Evolutionary conservation across 2,113 vertebrate genomes (phyloP), one percentile per base, ranked within the genome.

Genomic region (Cyphomyrus discorhynchus): DNA sequence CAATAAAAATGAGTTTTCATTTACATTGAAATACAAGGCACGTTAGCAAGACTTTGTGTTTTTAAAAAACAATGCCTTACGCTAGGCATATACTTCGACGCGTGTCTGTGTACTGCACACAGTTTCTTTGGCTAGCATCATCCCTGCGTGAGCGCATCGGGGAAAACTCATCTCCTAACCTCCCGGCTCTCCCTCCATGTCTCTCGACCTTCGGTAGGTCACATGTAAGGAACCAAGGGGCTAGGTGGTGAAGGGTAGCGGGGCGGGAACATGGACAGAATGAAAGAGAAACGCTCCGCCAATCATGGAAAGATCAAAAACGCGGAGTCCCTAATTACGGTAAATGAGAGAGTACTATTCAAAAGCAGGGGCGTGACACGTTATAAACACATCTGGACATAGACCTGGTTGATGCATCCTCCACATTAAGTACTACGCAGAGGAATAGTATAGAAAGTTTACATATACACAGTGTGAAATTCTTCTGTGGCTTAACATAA

Each of bases 11-110:
- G 80, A 84, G 15, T 45, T 47, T 77, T 89, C 89, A 91, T 93
- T 91, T 88, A 91, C 91, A 49, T 56, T 92, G 74, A 77, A 89
- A 83, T 84, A 50, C 93, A 94, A 95, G 94, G 93, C 94, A 95
- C 94, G 88, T 91, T 50, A 85, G 53, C 50, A 88, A 92, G 47
- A 88, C 58, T 45, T 85, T 92, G 84, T 91, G 52, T 87, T 66
- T 46, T 74, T 88, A 3, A 31, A n/a, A 39, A 56, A 58, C n/a
- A 35, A 66, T 62, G n/a, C 31, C 87, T 35, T 87, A 27, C 19
- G 13, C 86, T n/a, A 39, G 27, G 86, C 53, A 87, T 58, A 42
- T 17, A 87, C 27, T 39, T 49, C 13, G 21, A 7, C 19, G 8
- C 3, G 6, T 58, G 17, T 70, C 39, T 74, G 19, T 35, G 24